phyloP scores from a whole-genome alignment of 2,888 invertebrate genomes.

The Helobdella robusta region DNA sequence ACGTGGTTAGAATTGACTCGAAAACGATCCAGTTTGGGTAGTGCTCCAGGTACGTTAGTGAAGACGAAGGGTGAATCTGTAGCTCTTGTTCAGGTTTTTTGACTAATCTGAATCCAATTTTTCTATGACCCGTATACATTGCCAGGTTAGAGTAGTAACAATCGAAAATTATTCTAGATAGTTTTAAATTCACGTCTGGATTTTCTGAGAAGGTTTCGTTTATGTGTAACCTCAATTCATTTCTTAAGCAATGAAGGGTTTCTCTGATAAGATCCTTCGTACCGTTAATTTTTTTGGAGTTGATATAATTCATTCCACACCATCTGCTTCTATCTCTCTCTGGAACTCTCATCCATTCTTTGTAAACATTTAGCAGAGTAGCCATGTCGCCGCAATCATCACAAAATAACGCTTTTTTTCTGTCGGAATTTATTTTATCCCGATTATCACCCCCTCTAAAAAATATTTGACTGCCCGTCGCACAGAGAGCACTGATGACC shows the following conservation, averaged over 20 bases:
- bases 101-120: slow-evolving; percentile 39
- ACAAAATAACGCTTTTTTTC: slow-evolving; percentile 39
- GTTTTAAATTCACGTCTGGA: slow-evolving; percentile 25
- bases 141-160: slow-evolving; percentile 38
- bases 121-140: slow-evolving; percentile 39
- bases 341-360: slow-evolving; percentile 38
- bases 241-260: slow-evolving; percentile 35
- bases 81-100: slow-evolving; percentile 8
- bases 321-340: slow-evolving; percentile 17
- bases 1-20: slow-evolving; percentile 39
- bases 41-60: slow-evolving; percentile 35
- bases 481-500: slow-evolving; percentile 40
- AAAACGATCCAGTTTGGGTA: slow-evolving; percentile 41
- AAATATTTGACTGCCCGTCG: slow-evolving; percentile 41
- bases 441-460: slow-evolving; percentile 39
- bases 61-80: slow-evolving; percentile 41
- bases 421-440: slow-evolving; percentile 39
- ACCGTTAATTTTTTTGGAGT: slow-evolving; percentile 42
- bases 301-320: slow-evolving; percentile 42
- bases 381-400: slow-evolving; percentile 41
- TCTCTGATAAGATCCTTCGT: slow-evolving; percentile 39
- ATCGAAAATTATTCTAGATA: slow-evolving; percentile 38
- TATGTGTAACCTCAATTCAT: slow-evolving; percentile 32
- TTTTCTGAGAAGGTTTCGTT: slow-evolving; percentile 3
- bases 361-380: slow-evolving; percentile 40